Conservation (phyloP, 2,797 vertebrate genomes). For the Silurus aristotelis region DNA sequence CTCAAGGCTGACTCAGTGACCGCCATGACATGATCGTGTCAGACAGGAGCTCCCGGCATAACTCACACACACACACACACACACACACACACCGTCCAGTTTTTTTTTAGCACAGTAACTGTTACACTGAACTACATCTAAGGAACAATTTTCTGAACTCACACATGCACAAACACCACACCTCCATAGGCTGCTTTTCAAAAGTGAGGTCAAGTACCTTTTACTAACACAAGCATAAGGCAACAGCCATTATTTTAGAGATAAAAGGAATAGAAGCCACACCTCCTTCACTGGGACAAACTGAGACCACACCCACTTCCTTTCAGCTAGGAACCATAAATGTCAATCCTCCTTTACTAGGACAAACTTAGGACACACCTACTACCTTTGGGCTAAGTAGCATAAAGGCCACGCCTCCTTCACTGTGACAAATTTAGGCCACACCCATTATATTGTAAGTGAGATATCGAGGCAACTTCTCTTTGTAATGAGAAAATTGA, state of each 20-base stretch:
- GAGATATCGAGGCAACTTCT: background rate
- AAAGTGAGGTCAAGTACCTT: no score
- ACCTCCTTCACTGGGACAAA: background rate
- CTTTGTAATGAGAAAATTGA: background rate
- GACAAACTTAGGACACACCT: background rate
- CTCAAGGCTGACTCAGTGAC: slow-evolving; percentile 64
- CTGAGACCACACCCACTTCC: background rate
- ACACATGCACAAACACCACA: background rate
- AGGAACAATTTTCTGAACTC: background rate
- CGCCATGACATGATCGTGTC: slow-evolving; percentile 69
- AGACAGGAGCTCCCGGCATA: slow-evolving; percentile 61
- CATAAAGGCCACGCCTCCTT: background rate
- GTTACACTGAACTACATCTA: background rate
- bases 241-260: background rate
- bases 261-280: background rate
- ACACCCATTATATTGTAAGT: background rate
- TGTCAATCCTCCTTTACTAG: background rate
- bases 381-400: background rate
- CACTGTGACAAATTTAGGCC: background rate
- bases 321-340: background rate
- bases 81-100: slow-evolving; percentile 31
- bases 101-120: background rate
- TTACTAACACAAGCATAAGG: no score
- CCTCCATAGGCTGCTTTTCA: no score
- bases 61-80: slow-evolving; percentile 61